A percentile compares a stretch with the other conserved stretches of the same genome.
Evolutionary conservation across 2,888 invertebrate genomes (phyloP).

Genomic region (Brachypterus glaber): DNA sequence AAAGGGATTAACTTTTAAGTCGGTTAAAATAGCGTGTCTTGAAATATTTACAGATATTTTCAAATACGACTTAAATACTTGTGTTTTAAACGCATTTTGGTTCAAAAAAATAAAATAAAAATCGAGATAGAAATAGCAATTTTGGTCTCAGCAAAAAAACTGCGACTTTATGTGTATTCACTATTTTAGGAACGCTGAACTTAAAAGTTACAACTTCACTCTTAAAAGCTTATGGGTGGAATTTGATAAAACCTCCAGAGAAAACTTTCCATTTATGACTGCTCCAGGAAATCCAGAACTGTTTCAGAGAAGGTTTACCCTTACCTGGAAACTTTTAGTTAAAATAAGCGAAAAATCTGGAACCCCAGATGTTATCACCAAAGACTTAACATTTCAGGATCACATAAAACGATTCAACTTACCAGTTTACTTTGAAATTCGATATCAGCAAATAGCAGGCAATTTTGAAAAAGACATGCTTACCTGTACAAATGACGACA

Average conservation of each 20-base stretch:
- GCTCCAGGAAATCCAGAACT: conserved; percentile 86
- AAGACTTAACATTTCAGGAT: conserved; percentile 65
- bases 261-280: conserved; percentile 75
- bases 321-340: conserved; percentile 65
- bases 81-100: too few species aligned
- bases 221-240: conserved; percentile 83
- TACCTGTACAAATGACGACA: conserved; percentile 21
- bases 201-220: conserved; percentile 64
- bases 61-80: too few species aligned
- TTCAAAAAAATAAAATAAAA: too few species aligned
- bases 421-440: conserved; percentile 92
- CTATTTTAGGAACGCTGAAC: conserved; percentile 37
- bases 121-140: too few species aligned
- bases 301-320: conserved; percentile 73
- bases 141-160: too few species aligned
- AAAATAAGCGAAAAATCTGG: conserved; percentile 60
- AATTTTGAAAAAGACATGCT: conserved; percentile 44
- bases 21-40: too few species aligned
- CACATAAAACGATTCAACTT: conserved; percentile 79
- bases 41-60: too few species aligned
- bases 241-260: conserved; percentile 69
- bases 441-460: conserved; percentile 89
- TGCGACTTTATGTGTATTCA: too few species aligned
- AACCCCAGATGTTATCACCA: conserved; percentile 50
- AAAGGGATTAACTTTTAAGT: too few species aligned